Conservation (phyloP, 2,113 vertebrate genomes). For the Oryzias melastigma region DNA sequence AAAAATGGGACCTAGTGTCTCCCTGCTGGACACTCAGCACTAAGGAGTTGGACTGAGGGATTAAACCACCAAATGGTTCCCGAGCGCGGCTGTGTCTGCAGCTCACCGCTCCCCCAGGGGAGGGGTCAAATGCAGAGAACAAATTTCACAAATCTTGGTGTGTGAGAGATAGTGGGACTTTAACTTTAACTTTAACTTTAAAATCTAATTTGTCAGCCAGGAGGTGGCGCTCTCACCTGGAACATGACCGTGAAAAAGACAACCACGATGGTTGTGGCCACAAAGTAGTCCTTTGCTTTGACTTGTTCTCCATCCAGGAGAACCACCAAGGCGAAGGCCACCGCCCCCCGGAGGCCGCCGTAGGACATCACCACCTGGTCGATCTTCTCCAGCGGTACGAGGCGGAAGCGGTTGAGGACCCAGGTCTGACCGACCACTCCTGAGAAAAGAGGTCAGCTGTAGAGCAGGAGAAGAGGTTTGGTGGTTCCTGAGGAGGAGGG, state of each 20-base stretch:
- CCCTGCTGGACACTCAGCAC: too few species aligned
- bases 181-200: too few species aligned
- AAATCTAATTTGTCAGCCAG: too few species aligned
- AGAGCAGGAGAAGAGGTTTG: not conserved
- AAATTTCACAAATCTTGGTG: too few species aligned
- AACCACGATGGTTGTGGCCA: conserved; percentile 93
- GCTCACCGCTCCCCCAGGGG: too few species aligned
- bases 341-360: conserved; percentile 91
- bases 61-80: too few species aligned
- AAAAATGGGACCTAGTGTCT: too few species aligned
- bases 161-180: too few species aligned
- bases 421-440: conserved; percentile 93
- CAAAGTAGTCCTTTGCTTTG: conserved; percentile 96
- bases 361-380: conserved; percentile 99
- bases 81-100: too few species aligned
- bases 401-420: conserved; percentile 90
- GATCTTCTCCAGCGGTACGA: conserved; percentile 91
- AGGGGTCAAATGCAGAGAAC: too few species aligned
- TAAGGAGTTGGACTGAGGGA: too few species aligned
- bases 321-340: conserved; percentile 93
- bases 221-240: conserved; percentile 80
- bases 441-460: conserved; percentile 39
- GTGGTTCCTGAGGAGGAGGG: accelerated
- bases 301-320: conserved; percentile 85
- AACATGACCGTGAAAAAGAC: conserved; percentile 98